These are phyloP conservation scores for Tetranychus truncatus DNA, from an alignment of 2,888 invertebrate genomes.

Conservation along the genomic window DNA sequence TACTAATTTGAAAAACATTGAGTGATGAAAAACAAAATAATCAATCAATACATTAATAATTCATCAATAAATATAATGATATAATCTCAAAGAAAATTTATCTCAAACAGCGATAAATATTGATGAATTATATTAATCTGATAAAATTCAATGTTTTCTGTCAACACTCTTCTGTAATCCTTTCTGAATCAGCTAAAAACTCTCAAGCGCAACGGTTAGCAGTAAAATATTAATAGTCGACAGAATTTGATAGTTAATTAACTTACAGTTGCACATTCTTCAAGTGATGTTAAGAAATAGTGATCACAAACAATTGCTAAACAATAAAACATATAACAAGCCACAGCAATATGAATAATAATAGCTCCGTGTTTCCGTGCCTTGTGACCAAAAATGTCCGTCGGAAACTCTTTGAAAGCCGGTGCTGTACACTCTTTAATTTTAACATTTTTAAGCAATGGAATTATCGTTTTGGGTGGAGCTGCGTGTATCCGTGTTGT, in stretches of 20 bases:
- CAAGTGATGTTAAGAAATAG: conserved; percentile 27
- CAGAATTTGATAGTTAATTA: background rate
- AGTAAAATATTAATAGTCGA: background rate
- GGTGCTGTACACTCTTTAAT: conserved; percentile 16
- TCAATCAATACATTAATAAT: too few species aligned
- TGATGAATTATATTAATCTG: too few species aligned
- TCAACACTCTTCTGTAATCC: too few species aligned
- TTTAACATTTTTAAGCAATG: conserved; percentile 14
- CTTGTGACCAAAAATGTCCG: conserved; percentile 25
- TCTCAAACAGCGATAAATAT: too few species aligned
- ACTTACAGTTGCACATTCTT: conserved; percentile 25
- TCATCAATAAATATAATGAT: too few species aligned
- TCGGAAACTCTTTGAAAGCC: conserved; percentile 28
- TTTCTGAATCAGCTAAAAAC: too few species aligned
- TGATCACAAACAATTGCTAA: conserved; percentile 28
- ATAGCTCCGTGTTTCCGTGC: conserved; percentile 26
- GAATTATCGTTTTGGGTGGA: background rate
- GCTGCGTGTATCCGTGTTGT: background rate
- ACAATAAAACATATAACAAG: conserved; percentile 26
- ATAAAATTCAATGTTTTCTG: too few species aligned
- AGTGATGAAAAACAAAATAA: too few species aligned
- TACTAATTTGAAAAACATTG: background rate
- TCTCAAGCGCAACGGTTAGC: background rate
- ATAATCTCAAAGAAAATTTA: too few species aligned
- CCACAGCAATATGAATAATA: conserved; percentile 27